Base-by-base conservation (phyloP, 2,888 invertebrate genomes). In the Pherbina coryleti region DNA sequence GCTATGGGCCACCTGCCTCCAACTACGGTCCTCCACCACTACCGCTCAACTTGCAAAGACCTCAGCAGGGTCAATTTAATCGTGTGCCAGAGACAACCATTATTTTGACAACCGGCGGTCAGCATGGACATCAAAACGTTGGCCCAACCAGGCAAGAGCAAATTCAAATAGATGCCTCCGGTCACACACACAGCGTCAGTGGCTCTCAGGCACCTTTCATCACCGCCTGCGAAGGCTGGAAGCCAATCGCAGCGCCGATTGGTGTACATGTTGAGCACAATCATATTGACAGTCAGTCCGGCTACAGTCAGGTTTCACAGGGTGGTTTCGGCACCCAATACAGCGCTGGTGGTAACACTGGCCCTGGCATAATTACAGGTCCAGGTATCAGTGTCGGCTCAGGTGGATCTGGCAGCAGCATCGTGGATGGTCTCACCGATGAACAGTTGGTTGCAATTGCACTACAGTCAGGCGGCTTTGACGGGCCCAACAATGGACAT, bases 151-250 rank as follows among this genome's bases (percentile, higher is more conserved):
- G 49, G 91, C 94, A 87, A 67, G 84, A 85, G 0, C 87, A 88
- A 79, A 85, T 89, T 9, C 88, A 89, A 80, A 85, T 88, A 34
- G 89, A 89, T 78, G 81, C 84, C 3, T 82, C 86, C 0, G 89
- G 88, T 4, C 85, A 86, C 62, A 85, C 86, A 0, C 87, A 88
- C 77, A 85, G 87, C 53, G 83, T 87, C 0, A 83, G 84, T 11
- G 87, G 88, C 3, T 87, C 87, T 2, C 87, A 86, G 77, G 86
- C 86, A 0, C 89, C 88, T 0, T 88, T 88, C 82, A 88, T 87
- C 71, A 88, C 88, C 0, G 88, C 89, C 2, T 96, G 96, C 84
- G 96, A 96, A 83, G 96, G 96, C 34, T 96, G 96, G 96, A 95
- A 94, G 85, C 96, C 96, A 25, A 96, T 96, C 79, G 93, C 95